Base-by-base conservation (phyloP, 2,888 invertebrate species). In the Parnassius apollo region DNA sequence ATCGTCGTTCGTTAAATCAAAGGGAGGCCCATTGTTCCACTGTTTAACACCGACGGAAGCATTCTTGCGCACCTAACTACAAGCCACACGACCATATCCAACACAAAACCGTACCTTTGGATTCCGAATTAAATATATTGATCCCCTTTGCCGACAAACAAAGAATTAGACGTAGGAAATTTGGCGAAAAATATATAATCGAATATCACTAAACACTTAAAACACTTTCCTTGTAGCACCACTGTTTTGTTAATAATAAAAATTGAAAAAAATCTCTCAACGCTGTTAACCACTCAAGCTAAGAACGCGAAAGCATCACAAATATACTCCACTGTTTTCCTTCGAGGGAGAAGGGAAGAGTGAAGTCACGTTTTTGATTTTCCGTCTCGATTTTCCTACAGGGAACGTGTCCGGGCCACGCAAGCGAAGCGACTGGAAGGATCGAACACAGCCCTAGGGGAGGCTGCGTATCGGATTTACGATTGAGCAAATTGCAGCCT, bases 381-480 rank as follows among this genome's bases (percentile, higher is more conserved):
- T 71, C 68, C 75, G 75, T 74, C 74, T 70, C 69, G 72, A 25
- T 35, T 74, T 73, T 42, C 55, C 70, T 78, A 75, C 76, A 78
- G 80, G 83, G 83, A 74, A 83, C 85, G 80, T 75, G 87, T 80
- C 86, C 86, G 87, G 83, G 81, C 86, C 80, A 79, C 85, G 89
- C 88, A 89, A 85, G 83, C 85, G 81, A 83, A 83, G 86, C 88
- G 88, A 91, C 91, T 91, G 91, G 81, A 82, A 83, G 88, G 88
- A 91, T 91, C 91, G 91, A 91, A 85, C 87, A 83, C 81, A 80
- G 83, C 86, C 87, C 86, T 80, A 78, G 90, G 91, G 91, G 89
- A 91, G 90, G 88, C 89, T 91, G 91, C 86, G 88, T 89, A 82
- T 82, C 80, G 79, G 85, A 83, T 82, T 68, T 66, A 48, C 69